phyloP scores from a whole-genome alignment of 1,140 invertebrate genomes.

The Drosophila prosaltans region DNA sequence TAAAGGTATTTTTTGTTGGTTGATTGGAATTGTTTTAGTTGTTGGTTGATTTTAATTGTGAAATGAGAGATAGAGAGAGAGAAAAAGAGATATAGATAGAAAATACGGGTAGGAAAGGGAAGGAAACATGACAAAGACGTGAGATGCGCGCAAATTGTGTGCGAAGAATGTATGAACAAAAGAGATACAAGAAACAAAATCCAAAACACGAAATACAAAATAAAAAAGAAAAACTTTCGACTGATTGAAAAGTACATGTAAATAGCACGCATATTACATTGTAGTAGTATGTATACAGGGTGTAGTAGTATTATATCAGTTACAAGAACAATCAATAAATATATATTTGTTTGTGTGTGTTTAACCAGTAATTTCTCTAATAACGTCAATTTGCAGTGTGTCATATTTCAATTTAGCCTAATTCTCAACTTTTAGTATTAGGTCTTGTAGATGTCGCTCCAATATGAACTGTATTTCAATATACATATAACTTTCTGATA shows the following conservation, averaged over 20 bases:
- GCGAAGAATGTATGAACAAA: conserved; percentile 25
- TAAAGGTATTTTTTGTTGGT: conserved; percentile 29
- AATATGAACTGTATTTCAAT: too few species aligned
- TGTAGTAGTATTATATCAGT: background rate
- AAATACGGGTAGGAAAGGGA: background rate
- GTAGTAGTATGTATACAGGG: background rate
- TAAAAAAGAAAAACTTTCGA: background rate
- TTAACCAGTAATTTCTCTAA: background rate
- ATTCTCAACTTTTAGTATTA: too few species aligned
- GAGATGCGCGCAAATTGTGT: conserved; percentile 42
- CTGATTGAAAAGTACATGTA: background rate
- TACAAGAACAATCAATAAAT: too few species aligned
- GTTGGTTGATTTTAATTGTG: conserved; percentile 36
- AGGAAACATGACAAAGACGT: conserved; percentile 44
- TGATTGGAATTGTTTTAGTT: conserved; percentile 49
- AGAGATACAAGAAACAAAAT: background rate
- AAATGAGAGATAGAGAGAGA: background rate
- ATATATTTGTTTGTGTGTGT: background rate
- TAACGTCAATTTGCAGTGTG: too few species aligned
- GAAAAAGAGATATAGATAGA: background rate
- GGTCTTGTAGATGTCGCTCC: too few species aligned
- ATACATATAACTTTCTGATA: too few species aligned
- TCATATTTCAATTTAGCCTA: too few species aligned
- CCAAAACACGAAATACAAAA: too few species aligned
- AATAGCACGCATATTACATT: conserved; percentile 10